phyloP scores from a whole-genome alignment of 2,888 invertebrate genomes.

The Augiades crinisus region DNA sequence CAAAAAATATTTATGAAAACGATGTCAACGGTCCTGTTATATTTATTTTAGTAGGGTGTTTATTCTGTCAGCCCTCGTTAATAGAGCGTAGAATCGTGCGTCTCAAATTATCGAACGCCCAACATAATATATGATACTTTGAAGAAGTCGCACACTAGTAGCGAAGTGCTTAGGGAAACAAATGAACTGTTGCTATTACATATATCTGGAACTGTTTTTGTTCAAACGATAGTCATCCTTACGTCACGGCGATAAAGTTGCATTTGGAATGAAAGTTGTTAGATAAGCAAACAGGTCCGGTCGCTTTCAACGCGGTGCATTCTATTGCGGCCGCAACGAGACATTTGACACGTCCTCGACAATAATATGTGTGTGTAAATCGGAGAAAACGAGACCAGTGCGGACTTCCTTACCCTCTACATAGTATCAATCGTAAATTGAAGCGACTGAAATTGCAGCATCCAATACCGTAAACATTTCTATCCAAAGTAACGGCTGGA shows the following conservation, averaged over 20 bases:
- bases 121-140: constrained; percentile 63
- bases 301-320: constrained; percentile 68
- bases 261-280: constrained; percentile 42
- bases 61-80: constrained; percentile 45
- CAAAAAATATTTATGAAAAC: constrained; percentile 46
- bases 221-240: constrained; percentile 39
- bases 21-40: constrained; percentile 38
- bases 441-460: not conserved
- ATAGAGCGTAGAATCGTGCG: constrained; percentile 53
- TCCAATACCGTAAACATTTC: no score
- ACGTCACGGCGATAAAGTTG: constrained; percentile 36
- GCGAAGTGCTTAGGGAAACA: constrained; percentile 71
- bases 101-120: constrained; percentile 61
- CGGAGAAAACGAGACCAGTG: constrained; percentile 37
- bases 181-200: constrained; percentile 70
- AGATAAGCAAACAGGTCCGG: constrained; percentile 65
- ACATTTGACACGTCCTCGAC: constrained; percentile 74
- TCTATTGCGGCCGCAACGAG: constrained; percentile 66
- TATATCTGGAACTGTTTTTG: constrained; percentile 49
- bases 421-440: not conserved
- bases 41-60: constrained; percentile 44
- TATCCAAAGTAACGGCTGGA: no score
- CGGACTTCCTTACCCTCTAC: not conserved
- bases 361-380: constrained; percentile 60
- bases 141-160: constrained; percentile 59